Conservation (phyloP, 2,113 vertebrate genomes). For the Enhydra lutris region DNA sequence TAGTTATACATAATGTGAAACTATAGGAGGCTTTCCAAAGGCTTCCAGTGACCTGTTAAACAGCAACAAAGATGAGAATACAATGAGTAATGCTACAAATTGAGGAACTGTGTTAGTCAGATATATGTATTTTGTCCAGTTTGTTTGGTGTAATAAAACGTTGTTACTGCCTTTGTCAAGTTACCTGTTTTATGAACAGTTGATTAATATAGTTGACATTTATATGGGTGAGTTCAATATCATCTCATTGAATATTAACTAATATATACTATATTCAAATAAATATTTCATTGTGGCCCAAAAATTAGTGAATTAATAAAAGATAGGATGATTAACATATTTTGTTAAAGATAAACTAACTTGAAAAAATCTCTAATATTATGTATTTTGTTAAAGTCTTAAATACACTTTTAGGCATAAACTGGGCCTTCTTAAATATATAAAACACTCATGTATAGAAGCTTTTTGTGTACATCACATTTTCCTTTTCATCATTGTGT, state of each 20-base stretch:
- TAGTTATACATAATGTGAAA: not conserved
- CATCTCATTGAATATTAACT: conserved; percentile 25
- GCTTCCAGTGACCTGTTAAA: not conserved
- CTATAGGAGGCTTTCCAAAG: not conserved
- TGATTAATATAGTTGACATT: conserved; percentile 24
- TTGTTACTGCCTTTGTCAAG: conserved; percentile 15
- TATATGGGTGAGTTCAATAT: not conserved
- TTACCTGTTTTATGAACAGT: conserved; percentile 34
- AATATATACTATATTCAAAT: not conserved
- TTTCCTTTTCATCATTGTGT: not conserved
- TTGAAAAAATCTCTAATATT: not conserved
- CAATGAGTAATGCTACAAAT: not conserved
- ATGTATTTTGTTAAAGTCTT: not conserved
- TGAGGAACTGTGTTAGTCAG: not conserved
- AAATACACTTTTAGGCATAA: not conserved
- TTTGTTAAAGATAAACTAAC: not conserved
- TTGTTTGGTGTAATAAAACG: conserved; percentile 42
- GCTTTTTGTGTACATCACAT: not conserved
- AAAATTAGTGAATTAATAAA: not conserved
- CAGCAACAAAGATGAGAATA: not conserved
- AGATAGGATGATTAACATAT: not conserved
- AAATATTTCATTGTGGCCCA: not conserved
- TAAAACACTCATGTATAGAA: not conserved
- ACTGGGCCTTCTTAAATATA: conserved; percentile 21
- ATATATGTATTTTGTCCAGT: conserved; percentile 36